phyloP scores from a whole-genome alignment of 2,797 vertebrate species.

The Remorina albescens region DNA sequence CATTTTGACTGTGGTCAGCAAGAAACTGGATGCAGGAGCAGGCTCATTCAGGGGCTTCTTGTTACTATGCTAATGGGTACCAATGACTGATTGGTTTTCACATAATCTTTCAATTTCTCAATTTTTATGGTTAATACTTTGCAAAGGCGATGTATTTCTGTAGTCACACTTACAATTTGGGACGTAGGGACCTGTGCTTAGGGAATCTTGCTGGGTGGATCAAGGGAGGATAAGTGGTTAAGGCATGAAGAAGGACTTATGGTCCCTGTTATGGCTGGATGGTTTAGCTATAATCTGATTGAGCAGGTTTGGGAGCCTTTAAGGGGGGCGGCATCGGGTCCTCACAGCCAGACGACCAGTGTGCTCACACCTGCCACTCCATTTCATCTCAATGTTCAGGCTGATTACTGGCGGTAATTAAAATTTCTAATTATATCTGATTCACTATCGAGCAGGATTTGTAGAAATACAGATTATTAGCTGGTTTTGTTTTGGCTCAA shows the following conservation, averaged over 20 bases:
- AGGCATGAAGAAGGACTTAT: slow-evolving; percentile 64
- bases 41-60: slow-evolving; percentile 36
- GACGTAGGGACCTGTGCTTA: slow-evolving; percentile 51
- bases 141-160: slow-evolving; percentile 29
- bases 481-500: slow-evolving; percentile 72
- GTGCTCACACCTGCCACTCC: slow-evolving; percentile 75
- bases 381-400: slow-evolving; percentile 62
- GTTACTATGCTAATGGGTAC: slow-evolving; percentile 43
- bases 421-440: slow-evolving; percentile 75
- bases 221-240: slow-evolving; percentile 73
- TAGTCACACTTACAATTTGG: slow-evolving; percentile 16
- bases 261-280: slow-evolving; percentile 73
- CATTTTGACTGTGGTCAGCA: slow-evolving; percentile 55
- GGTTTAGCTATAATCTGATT: slow-evolving; percentile 79
- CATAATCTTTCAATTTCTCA: slow-evolving; percentile 45
- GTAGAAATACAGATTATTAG: slow-evolving; percentile 73
- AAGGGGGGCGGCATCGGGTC: slow-evolving; percentile 61
- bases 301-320: slow-evolving; percentile 51
- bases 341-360: slow-evolving; percentile 63
- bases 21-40: slow-evolving; percentile 11
- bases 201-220: slow-evolving; percentile 66
- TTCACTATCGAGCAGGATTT: slow-evolving; percentile 71
- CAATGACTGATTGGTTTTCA: slow-evolving; percentile 30
- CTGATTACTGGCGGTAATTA: slow-evolving; percentile 76
- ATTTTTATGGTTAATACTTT: slow-evolving; percentile 22